These are phyloP conservation scores for Diachasma alloeum DNA, from an alignment of 1,140 invertebrate species.

Conservation along the genomic window DNA sequence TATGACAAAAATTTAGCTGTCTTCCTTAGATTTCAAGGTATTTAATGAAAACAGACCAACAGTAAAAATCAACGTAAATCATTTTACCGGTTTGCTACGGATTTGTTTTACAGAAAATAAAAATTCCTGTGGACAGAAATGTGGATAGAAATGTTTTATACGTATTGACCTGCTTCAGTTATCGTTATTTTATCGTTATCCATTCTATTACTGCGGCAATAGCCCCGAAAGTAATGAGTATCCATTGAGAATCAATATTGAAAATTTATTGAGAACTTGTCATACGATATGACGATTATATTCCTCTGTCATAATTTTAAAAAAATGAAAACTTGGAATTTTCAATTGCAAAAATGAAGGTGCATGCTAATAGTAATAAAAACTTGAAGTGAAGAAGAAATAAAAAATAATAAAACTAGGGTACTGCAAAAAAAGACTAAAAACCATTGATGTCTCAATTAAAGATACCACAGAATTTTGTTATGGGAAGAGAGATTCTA, in stretches of 20 bases:
- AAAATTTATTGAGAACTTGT: background rate
- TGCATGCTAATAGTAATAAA: background rate
- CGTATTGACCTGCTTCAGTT: background rate
- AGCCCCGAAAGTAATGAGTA: background rate
- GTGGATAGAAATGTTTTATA: too few relatives aligned
- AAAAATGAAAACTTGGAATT: background rate
- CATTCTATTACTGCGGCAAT: background rate
- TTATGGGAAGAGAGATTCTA: background rate
- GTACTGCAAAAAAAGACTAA: background rate
- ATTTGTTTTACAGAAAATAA: too few relatives aligned
- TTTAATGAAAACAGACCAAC: too few relatives aligned
- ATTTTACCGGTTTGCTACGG: too few relatives aligned
- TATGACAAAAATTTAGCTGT: too few relatives aligned
- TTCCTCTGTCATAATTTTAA: too few relatives aligned
- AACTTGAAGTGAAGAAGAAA: background rate
- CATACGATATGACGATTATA: too few relatives aligned
- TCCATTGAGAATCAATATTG: background rate
- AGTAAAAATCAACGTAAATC: too few relatives aligned
- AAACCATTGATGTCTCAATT: background rate
- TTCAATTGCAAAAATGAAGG: background rate
- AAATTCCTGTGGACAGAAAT: too few relatives aligned
- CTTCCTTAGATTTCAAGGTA: too few relatives aligned
- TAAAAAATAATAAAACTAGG: background rate
- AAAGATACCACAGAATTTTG: background rate
- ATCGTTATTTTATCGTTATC: background rate